These are phyloP conservation scores for Drosophila algonquin DNA, from an alignment of 2,888 invertebrate species.

Conservation along the genomic window DNA sequence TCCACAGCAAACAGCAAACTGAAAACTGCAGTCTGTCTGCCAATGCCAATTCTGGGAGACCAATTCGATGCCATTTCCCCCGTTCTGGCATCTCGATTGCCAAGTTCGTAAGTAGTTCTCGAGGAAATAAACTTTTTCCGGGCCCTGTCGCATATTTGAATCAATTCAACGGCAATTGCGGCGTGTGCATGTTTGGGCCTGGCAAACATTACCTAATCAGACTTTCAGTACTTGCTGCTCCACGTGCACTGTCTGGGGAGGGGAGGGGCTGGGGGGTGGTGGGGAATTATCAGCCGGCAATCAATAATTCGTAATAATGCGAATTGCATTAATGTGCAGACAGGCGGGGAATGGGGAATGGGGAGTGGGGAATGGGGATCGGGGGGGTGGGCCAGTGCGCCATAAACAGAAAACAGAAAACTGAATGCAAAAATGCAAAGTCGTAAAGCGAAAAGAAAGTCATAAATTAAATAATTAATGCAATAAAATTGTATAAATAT, in stretches of 20 bases:
- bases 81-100: constrained; percentile 30
- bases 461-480: constrained; percentile 77
- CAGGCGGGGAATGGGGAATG: background rate
- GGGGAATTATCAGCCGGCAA: constrained; percentile 29
- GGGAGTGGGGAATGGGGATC: too few relatives aligned
- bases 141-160: constrained; percentile 22
- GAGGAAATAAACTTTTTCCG: constrained; percentile 25
- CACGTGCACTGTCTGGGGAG: background rate
- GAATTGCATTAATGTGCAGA: constrained; percentile 26
- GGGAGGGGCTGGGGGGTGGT: background rate
- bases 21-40: too few relatives aligned
- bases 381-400: background rate
- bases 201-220: constrained; percentile 51
- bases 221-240: constrained; percentile 23
- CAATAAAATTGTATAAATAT: constrained; percentile 73
- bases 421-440: constrained; percentile 52
- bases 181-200: constrained; percentile 22
- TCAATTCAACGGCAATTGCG: constrained; percentile 14
- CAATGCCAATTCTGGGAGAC: constrained; percentile 11
- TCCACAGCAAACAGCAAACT: background rate
- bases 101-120: constrained; percentile 37
- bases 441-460: constrained; percentile 71
- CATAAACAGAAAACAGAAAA: constrained; percentile 27
- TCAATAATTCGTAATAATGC: constrained; percentile 55
- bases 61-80: constrained; percentile 12